Evolutionary conservation across 1,140 invertebrate genomes (phyloP).

Genomic region (Neotoxoptera formosana): DNA sequence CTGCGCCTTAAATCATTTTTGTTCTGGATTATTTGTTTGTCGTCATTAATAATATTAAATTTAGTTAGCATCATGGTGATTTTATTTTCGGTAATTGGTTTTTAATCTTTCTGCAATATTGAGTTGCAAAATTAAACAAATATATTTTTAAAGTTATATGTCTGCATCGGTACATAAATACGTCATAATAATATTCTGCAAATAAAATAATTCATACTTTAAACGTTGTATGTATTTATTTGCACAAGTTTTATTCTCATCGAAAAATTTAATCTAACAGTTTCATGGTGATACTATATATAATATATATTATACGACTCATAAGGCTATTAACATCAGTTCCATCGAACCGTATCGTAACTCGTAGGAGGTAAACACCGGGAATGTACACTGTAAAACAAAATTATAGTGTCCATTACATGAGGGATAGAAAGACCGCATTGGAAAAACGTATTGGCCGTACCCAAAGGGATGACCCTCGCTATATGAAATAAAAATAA

Average conservation of each 20-base stretch:
- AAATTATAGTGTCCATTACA: constrained; percentile 41
- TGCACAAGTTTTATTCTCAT: neutral
- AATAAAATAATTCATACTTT: neutral
- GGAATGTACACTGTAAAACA: constrained; percentile 24
- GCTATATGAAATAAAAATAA: constrained; percentile 4
- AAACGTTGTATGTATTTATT: neutral
- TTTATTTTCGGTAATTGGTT: neutral
- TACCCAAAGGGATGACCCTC: constrained; percentile 21
- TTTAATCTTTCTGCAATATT: neutral
- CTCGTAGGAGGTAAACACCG: neutral
- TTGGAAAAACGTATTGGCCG: constrained; percentile 27
- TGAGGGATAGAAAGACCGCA: neutral
- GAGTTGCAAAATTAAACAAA: neutral
- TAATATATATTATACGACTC: neutral
- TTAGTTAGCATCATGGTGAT: neutral
- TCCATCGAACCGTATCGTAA: neutral
- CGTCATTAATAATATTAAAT: neutral
- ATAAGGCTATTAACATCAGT: constrained; percentile 31
- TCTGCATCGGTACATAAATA: neutral
- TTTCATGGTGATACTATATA: neutral
- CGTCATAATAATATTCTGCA: neutral
- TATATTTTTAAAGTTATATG: neutral
- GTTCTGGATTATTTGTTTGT: neutral
- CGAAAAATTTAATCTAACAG: neutral
- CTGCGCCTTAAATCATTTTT: neutral